These are phyloP conservation scores for Microcaecilia unicolor DNA, from an alignment of 2,797 vertebrate species.

Conservation along the genomic window DNA sequence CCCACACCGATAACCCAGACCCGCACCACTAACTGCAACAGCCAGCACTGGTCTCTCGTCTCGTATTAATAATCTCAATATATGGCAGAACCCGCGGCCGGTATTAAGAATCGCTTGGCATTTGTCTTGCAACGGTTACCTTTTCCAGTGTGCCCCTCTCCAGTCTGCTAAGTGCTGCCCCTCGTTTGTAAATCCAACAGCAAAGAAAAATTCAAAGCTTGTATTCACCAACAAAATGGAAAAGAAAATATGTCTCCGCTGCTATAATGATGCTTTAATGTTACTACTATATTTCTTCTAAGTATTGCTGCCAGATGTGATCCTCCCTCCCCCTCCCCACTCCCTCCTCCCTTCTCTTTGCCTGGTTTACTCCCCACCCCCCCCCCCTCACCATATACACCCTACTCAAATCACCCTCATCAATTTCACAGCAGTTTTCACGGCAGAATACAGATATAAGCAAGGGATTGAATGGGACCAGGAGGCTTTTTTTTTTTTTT, in stretches of 20 bases:
- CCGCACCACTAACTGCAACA: no score
- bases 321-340: constrained; percentile 13
- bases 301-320: neutral
- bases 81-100: neutral
- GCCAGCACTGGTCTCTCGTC: no score
- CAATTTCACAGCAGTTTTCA: constrained; percentile 68
- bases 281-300: constrained; percentile 52
- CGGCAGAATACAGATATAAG: constrained; percentile 54
- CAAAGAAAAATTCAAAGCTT: constrained; percentile 11
- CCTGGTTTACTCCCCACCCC: constrained; percentile 22
- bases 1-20: neutral
- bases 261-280: constrained; percentile 34
- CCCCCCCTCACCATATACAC: constrained; percentile 26
- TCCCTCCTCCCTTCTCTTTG: constrained; percentile 10
- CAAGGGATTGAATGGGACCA: constrained; percentile 57
- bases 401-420: constrained; percentile 68
- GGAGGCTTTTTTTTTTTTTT: constrained; percentile 56
- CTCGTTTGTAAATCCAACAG: constrained; percentile 39
- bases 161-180: constrained; percentile 32
- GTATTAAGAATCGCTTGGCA: neutral
- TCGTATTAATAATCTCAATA: neutral
- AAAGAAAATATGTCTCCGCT: constrained; percentile 19
- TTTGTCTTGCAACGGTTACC: constrained; percentile 31
- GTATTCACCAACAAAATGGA: constrained; percentile 32
- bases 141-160: constrained; percentile 40